Evolutionary conservation across 2,888 invertebrate genomes (phyloP).

Genomic region (Andrena trimmerana): DNA sequence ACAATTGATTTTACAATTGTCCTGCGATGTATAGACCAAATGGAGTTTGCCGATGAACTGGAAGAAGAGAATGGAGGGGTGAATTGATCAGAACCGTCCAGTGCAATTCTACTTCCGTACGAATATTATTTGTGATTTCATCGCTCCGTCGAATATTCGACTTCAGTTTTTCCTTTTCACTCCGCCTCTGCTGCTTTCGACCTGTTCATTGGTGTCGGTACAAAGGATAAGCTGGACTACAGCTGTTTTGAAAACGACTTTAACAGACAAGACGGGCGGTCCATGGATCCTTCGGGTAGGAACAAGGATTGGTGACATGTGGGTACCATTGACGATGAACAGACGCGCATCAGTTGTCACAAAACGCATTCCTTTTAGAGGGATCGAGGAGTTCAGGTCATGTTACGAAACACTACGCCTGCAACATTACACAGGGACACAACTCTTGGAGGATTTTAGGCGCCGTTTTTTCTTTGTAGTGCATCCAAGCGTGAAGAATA

Average conservation of each 20-base stretch:
- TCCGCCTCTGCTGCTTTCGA: no score
- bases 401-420: slow-evolving; percentile 36
- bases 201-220: no score
- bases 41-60: no score
- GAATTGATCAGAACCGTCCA: no score
- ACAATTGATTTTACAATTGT: no score
- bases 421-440: slow-evolving; percentile 14
- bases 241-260: slow-evolving; percentile 23
- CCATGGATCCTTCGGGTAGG: slow-evolving; percentile 30
- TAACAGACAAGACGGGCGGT: slow-evolving; percentile 30
- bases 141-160: no score
- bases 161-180: no score
- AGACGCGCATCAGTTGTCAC: slow-evolving; percentile 51
- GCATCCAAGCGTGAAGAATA: not conserved
- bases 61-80: no score
- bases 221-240: no score
- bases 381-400: slow-evolving; percentile 41
- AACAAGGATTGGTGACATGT: slow-evolving; percentile 51
- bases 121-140: no score
- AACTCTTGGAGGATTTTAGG: slow-evolving; percentile 1
- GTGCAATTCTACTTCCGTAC: no score
- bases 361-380: slow-evolving; percentile 43
- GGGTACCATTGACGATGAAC: slow-evolving; percentile 53
- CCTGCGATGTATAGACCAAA: no score
- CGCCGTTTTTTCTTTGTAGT: slow-evolving; percentile 13